Evolutionary conservation across 2,113 vertebrate genomes (phyloP), one percentile per base, ranked within the genome.

Genomic region (Chlorodrepanis virens): DNA sequence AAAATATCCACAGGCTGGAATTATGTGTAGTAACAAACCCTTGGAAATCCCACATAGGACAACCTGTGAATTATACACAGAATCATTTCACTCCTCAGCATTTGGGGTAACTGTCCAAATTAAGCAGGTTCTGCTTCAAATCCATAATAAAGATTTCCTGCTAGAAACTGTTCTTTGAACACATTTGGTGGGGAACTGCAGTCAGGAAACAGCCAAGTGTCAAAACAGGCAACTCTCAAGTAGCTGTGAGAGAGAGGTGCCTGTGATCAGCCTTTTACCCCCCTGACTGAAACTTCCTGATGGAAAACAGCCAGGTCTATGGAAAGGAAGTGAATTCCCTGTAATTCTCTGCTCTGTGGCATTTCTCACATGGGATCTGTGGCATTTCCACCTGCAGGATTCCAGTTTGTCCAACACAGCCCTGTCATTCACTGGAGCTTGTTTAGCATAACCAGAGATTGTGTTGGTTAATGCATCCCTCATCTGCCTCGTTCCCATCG

Each of bases 191-290:
- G 24, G 42, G 35, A 69, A 0, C 33, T 60, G 50, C 35, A 61
- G 57, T 50, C 69, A n/a, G 85, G 63, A 72, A 64, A 17, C 37
- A 82, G 57, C 47, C 21, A 28, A 8, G 25, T 35, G 54, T 68
- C 65, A 85, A 67, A 84, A 42, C 2, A 11, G 1, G 0, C 42
- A 24, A 7, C 9, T 59, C n/a, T 27, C 7, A 6, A 44, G 31
- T 2, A 39, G 37, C 20, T 2, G 1, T 35, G 40, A 86, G 74
- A 31, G 59, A 59, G 47, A 61, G 37, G 31, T 44, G 52, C 42
- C 76, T 54, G 54, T 31, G 68, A 29, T 68, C 25, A 47, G 25
- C 20, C 44, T 65, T 56, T 54, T 12, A 2, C 12, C 53, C 60
- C 49, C n/a, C 28, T 44, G 71, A 8, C 49, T 90, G 42, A 68